These are phyloP conservation scores for Cenopis cana DNA, from an alignment of 2,888 invertebrate species.

Conservation along the genomic window DNA sequence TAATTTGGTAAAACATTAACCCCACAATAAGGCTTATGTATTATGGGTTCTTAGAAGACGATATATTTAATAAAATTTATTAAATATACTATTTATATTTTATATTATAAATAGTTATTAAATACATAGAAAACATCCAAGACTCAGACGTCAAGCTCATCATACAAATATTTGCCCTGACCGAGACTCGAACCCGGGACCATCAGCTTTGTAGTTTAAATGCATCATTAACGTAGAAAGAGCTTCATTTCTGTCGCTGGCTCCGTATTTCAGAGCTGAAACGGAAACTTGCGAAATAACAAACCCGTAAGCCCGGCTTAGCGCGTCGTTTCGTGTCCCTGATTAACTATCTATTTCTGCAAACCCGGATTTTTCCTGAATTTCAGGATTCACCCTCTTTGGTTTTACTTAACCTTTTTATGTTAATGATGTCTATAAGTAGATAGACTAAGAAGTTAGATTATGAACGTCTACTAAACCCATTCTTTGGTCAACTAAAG, in stretches of 20 bases:
- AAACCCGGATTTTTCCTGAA: slow-evolving; percentile 15
- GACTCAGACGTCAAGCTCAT: too few species aligned
- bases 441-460: neutral
- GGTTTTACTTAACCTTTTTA: slow-evolving; percentile 11
- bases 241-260: slow-evolving; percentile 6
- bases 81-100: too few species aligned
- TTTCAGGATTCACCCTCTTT: slow-evolving; percentile 10
- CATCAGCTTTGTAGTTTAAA: too few species aligned
- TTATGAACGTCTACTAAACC: neutral
- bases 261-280: slow-evolving; percentile 4
- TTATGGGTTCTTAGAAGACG: too few species aligned
- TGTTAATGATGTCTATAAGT: neutral
- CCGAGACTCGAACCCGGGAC: too few species aligned
- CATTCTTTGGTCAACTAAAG: too few species aligned
- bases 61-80: too few species aligned
- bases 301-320: slow-evolving; percentile 38
- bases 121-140: too few species aligned
- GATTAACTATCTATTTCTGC: slow-evolving; percentile 38
- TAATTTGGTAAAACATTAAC: too few species aligned
- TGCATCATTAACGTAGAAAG: slow-evolving; percentile 25
- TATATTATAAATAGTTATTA: too few species aligned
- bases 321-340: slow-evolving; percentile 24
- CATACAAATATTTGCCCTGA: too few species aligned
- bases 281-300: slow-evolving; percentile 29
- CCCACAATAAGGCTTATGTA: too few species aligned